Conservation (phyloP, 1,140 invertebrate genomes). For the Solen grandis region DNA sequence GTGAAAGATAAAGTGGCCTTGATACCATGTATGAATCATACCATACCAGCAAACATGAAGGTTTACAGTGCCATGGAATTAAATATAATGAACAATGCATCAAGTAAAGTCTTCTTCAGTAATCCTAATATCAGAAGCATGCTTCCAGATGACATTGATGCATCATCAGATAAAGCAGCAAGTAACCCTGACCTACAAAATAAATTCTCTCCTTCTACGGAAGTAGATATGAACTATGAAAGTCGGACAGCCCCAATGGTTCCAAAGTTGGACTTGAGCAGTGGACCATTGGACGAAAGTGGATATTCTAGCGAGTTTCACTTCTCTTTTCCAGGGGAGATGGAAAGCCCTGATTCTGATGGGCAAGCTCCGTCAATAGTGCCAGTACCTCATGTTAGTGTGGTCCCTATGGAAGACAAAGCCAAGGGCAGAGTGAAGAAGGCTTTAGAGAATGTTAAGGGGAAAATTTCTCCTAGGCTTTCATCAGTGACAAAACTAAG, state of each 20-base stretch:
- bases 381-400: background rate
- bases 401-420: background rate
- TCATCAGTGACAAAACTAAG: conserved; percentile 12
- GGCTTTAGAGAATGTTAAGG: background rate
- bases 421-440: background rate
- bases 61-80: conserved; percentile 73
- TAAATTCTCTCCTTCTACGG: conserved; percentile 31
- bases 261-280: conserved; percentile 46
- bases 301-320: conserved; percentile 49
- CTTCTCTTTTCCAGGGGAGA: conserved; percentile 47
- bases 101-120: conserved; percentile 62
- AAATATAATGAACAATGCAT: conserved; percentile 56
- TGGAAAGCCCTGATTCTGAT: conserved; percentile 50
- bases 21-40: conserved; percentile 75
- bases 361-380: background rate
- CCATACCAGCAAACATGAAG: conserved; percentile 75
- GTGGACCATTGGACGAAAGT: conserved; percentile 27
- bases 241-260: conserved; percentile 11
- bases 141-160: conserved; percentile 54
- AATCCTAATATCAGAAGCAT: conserved; percentile 64
- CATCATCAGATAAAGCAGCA: conserved; percentile 54
- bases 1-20: conserved; percentile 73
- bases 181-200: conserved; percentile 65
- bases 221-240: conserved; percentile 36
- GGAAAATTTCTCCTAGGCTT: background rate